Base-by-base conservation (phyloP, 2,888 invertebrate species). In the Lepetodrilus schrolli region DNA sequence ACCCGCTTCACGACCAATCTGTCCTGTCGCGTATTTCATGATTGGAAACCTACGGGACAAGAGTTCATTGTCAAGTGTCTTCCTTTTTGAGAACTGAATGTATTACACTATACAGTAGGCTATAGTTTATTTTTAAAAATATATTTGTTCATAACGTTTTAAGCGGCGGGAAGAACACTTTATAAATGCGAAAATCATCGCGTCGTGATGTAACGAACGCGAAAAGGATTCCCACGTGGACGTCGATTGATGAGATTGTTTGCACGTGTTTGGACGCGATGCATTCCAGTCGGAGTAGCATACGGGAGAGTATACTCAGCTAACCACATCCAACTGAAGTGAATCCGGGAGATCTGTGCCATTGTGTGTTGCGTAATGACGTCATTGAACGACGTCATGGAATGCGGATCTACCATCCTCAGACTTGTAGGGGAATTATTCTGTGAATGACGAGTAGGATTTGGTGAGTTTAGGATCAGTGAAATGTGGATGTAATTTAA, bases 301-400 rank as follows among this genome's bases (percentile, higher is more conserved):
- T 13, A 5, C 4, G 17, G 17, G 43, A 43, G 17, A 1, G 10
- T 17, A 17, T 17, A 43, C 17, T 13, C 13, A 17, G 17, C 43
- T 43, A 43, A 43, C n/a, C 43, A 43, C n/a, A 17, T 43, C 43
- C 43, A 17, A 43, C 13, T 43, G 43, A 43, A 43, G 43, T 43
- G 43, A 43, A 43, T 17, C 17, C 5, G 10, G 43, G n/a, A 43
- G 17, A 17, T 43, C 17, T 13, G 17, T 43, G 17, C 43, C 43
- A 13, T 10, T 0, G n/a, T 17, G 17, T 17, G n/a, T 26, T 23
- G 34, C 58, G 58, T 58, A 26, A 58, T 58, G 26, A 17, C 58
- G 30, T 58, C 30, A 30, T 58, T n/a, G 7, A 10, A 4, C 34
- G 30, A 58, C 58, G 58, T 58, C 58, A 58, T 58, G 58, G 58